A percentile compares a stretch with the other conserved stretches of the same genome.
Evolutionary conservation across 2,797 vertebrate species (phyloP).

Genomic region (Arvicola amphibius): DNA sequence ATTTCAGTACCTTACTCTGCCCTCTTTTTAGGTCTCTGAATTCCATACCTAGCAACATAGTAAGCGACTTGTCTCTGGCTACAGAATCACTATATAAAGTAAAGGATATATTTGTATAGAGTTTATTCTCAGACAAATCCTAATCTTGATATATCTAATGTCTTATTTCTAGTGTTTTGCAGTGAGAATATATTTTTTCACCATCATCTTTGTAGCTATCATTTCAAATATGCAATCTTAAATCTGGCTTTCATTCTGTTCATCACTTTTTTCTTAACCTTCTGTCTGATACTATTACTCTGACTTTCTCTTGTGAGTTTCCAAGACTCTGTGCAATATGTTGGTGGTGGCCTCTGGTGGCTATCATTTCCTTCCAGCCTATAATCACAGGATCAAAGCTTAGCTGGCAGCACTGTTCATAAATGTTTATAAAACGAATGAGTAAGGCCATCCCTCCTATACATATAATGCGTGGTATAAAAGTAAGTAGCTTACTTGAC

Average conservation of each 20-base stretch:
- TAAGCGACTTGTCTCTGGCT: slow-evolving; percentile 20
- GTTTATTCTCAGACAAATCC: neutral
- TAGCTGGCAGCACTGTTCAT: neutral
- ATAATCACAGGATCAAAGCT: neutral
- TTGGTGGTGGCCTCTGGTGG: neutral
- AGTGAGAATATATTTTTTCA: neutral
- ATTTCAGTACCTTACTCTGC: neutral
- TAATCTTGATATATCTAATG: slow-evolving; percentile 15
- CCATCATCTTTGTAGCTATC: neutral
- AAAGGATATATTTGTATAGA: neutral
- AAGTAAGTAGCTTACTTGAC: neutral
- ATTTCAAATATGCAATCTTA: slow-evolving; percentile 54
- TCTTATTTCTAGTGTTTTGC: slow-evolving; percentile 29
- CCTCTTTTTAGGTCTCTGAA: neutral
- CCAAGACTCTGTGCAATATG: neutral
- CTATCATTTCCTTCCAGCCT: neutral
- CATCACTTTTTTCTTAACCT: neutral
- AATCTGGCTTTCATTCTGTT: neutral
- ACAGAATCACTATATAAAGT: neutral
- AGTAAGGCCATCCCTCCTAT: neutral
- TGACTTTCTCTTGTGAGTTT: neutral
- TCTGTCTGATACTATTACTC: neutral
- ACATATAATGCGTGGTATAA: neutral
- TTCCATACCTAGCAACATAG: neutral
- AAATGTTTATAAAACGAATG: neutral